A percentile compares a stretch with the other conserved stretches of the same genome.
These are phyloP conservation scores for Luehdorfia chinensis DNA, from an alignment of 1,140 invertebrate genomes.

Conservation along the genomic window DNA sequence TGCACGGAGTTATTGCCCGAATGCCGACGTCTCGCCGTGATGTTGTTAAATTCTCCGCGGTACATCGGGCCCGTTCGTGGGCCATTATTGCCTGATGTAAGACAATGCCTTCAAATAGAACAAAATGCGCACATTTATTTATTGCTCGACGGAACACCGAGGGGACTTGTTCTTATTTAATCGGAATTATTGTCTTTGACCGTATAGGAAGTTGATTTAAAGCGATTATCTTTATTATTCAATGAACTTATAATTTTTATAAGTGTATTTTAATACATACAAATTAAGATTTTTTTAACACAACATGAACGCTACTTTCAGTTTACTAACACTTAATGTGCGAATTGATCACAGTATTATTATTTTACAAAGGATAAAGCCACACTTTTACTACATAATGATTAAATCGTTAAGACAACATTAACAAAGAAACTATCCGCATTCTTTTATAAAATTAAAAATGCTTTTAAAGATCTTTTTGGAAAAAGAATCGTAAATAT, in stretches of 20 bases:
- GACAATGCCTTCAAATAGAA: slow-evolving; percentile 57
- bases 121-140: slow-evolving; percentile 48
- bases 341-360: too few relatives aligned
- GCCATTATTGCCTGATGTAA: slow-evolving; percentile 55
- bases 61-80: slow-evolving; percentile 42
- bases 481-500: slow-evolving; percentile 15
- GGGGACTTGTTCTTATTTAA: slow-evolving; percentile 11
- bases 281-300: too few relatives aligned
- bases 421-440: too few relatives aligned
- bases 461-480: slow-evolving; percentile 1
- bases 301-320: too few relatives aligned
- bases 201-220: too few relatives aligned
- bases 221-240: too few relatives aligned
- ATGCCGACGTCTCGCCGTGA: slow-evolving; percentile 45
- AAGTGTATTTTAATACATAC: too few relatives aligned
- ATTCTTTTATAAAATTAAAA: not conserved
- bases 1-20: slow-evolving; percentile 57
- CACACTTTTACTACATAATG: too few relatives aligned
- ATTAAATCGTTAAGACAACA: too few relatives aligned
- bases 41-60: slow-evolving; percentile 57
- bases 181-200: not conserved
- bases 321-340: too few relatives aligned
- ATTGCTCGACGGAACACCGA: slow-evolving; percentile 41
- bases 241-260: too few relatives aligned
- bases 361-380: too few relatives aligned